A percentile compares a stretch with the other conserved stretches of the same genome.
phyloP scores from a whole-genome alignment of 2,113 vertebrate species.

The Symphodus melops region DNA sequence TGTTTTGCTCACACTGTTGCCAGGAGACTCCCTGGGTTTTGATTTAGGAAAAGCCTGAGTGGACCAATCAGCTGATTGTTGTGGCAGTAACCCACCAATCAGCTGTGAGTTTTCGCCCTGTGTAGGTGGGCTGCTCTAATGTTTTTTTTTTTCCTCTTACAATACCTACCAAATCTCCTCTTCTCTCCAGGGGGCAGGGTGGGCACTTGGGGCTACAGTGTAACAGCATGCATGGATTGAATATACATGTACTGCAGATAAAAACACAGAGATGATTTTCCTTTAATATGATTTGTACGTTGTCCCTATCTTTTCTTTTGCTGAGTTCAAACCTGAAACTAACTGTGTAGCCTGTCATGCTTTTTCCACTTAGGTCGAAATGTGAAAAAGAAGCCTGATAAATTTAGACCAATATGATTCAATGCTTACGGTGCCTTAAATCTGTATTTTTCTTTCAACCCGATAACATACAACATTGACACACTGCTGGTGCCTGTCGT shows the following conservation, averaged over 20 bases:
- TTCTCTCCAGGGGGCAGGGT: constrained; percentile 31
- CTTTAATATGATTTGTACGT: not conserved
- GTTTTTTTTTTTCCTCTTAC: constrained; percentile 34
- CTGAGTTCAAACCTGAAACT: not conserved
- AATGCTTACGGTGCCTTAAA: not conserved
- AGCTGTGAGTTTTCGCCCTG: constrained; percentile 47
- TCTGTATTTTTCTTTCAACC: not conserved
- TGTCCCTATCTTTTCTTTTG: not conserved
- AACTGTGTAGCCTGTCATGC: too few species aligned
- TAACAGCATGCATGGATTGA: not conserved
- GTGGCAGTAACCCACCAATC: constrained; percentile 63
- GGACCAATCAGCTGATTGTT: constrained; percentile 73
- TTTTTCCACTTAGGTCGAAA: not conserved
- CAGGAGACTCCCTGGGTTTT: constrained; percentile 65
- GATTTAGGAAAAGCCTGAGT: constrained; percentile 49
- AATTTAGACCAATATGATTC: not conserved
- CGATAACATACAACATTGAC: not conserved
- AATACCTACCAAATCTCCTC: constrained; percentile 23
- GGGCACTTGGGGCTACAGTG: constrained; percentile 4
- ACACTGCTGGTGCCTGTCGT: not conserved
- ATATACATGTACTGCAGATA: not conserved
- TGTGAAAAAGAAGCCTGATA: not conserved
- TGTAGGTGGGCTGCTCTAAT: constrained; percentile 65
- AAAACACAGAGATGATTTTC: not conserved
- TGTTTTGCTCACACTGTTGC: constrained; percentile 76